Evolutionary conservation across 2,888 invertebrate genomes (phyloP), one percentile per base, ranked within the genome.

Genomic region (Patella caerulea): DNA sequence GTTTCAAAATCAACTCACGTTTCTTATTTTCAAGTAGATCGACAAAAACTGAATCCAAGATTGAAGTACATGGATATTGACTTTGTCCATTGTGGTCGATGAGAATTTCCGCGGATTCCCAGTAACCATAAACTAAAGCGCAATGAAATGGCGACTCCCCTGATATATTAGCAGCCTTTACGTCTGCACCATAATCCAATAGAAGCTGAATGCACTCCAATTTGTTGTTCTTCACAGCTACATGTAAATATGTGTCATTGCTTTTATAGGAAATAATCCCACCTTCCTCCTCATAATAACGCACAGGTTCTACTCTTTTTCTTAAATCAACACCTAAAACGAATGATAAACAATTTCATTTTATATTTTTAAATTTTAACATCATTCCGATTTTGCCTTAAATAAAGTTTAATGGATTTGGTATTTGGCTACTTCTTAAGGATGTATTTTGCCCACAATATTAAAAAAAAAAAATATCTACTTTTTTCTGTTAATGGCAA

Each of bases 261-360:
- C 65, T 52, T n/a, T 69, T 12, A 69, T 74, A 74, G 4, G 52
- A 65, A 53, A 74, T 69, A 7, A 24, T 24, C 11, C 74, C 74
- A 19, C 74, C 74, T 52, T 74, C 74, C n/a, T 74, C 74, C 24
- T 74, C 74, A 34, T 74, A 69, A 17, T 45, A 53, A 45, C 52
- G 17, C 12, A 74, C 24, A 45, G 34, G 65, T 69, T 59, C 52
- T 14, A 65, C 29, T 15, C 65, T 74, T 55, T 74, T 69, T 45
- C 34, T 34, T 15, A 65, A 52, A 52, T 65, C 52, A 19, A 69
- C 65, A 45, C 69, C 74, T 74, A 45, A 45, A 45, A 45, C 9
- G 45, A 45, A 45, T 45, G 9, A 45, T 9, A 45, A 45, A 45
- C 45, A 45, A 9, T 45, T 45, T 45, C 4, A 45, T 45, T 45